A percentile compares a stretch with the other conserved stretches of the same genome.
These are phyloP conservation scores for Aradophagus sp. DNA, from an alignment of 1,140 invertebrate species.

Conservation along the genomic window DNA sequence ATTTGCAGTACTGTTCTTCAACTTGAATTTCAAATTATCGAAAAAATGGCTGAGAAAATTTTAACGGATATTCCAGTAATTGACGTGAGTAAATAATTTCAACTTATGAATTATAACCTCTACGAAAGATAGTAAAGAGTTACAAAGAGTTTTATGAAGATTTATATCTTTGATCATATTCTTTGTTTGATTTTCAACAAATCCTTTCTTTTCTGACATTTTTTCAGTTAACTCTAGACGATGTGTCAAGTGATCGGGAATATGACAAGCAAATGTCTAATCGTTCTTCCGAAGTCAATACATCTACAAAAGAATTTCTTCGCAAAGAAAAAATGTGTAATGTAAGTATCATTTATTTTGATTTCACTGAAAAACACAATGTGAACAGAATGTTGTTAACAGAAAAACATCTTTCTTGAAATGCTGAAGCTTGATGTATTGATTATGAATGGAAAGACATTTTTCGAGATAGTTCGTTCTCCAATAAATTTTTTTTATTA, in stretches of 20 bases:
- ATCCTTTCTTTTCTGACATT: conserved; percentile 61
- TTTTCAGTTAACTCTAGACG: conserved; percentile 5
- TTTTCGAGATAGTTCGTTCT: too few species aligned
- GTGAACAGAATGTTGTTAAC: too few species aligned
- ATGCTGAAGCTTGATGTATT: too few species aligned
- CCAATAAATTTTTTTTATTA: too few species aligned
- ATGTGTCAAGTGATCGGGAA: conserved; percentile 28
- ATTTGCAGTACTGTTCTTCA: not conserved
- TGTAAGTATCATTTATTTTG: conserved; percentile 46
- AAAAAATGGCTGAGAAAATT: conserved; percentile 15
- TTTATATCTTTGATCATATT: too few species aligned
- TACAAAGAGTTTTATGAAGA: too few species aligned
- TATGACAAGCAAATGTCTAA: conserved; percentile 45
- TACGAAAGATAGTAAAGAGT: not conserved
- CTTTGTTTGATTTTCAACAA: too few species aligned
- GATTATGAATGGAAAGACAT: too few species aligned
- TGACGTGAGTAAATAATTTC: conserved; percentile 30
- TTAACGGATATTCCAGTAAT: conserved; percentile 8
- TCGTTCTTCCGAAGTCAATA: conserved; percentile 62
- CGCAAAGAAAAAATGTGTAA: conserved; percentile 70
- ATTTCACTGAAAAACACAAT: not conserved
- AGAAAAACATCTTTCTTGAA: too few species aligned
- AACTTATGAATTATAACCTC: not conserved
- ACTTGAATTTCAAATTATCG: not conserved
- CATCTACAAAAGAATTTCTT: conserved; percentile 70